Evolutionary conservation across 2,797 vertebrate genomes (phyloP).

Genomic region (Betta splendens): DNA sequence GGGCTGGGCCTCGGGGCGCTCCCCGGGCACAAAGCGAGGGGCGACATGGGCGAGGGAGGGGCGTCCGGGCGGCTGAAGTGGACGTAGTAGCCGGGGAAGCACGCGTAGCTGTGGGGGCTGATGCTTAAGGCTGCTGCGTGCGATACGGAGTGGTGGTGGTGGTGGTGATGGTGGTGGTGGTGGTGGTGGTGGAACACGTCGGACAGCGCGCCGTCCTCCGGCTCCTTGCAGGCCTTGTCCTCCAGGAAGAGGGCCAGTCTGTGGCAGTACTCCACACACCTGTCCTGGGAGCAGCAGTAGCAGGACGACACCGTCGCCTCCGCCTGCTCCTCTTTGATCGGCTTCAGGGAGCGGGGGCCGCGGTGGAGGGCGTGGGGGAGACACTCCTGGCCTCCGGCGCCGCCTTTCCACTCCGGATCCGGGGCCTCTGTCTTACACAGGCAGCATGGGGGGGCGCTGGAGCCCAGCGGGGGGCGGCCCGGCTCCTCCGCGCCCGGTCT

Average conservation of each 20-base stretch:
- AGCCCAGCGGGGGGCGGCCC: conserved; percentile 39
- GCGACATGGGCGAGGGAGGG: conserved; percentile 71
- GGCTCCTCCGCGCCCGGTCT: conserved; percentile 58
- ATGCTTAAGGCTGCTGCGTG: conserved; percentile 76
- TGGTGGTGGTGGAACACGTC: conserved; percentile 85
- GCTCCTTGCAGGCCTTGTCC: conserved; percentile 88
- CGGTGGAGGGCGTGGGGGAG: conserved; percentile 71
- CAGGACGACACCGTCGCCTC: conserved; percentile 80
- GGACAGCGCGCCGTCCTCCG: conserved; percentile 84
- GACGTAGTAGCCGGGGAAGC: conserved; percentile 83
- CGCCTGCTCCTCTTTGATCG: conserved; percentile 82
- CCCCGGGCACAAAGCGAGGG: conserved; percentile 77
- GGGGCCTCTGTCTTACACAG: conserved; percentile 72
- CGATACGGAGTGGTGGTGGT: conserved; percentile 71
- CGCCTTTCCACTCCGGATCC: conserved; percentile 73
- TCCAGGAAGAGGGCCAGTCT: conserved; percentile 93
- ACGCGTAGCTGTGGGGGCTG: conserved; percentile 79
- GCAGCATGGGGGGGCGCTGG: conserved; percentile 66
- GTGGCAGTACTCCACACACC: conserved; percentile 88
- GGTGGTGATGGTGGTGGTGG: conserved; percentile 76
- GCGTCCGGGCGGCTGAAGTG: conserved; percentile 80
- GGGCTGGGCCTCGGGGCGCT: conserved; percentile 81
- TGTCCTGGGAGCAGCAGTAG: conserved; percentile 86
- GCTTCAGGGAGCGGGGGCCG: conserved; percentile 77
- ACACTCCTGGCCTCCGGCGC: conserved; percentile 68